phyloP scores from a whole-genome alignment of 2,888 invertebrate species.

The Athripsodes cinereus region DNA sequence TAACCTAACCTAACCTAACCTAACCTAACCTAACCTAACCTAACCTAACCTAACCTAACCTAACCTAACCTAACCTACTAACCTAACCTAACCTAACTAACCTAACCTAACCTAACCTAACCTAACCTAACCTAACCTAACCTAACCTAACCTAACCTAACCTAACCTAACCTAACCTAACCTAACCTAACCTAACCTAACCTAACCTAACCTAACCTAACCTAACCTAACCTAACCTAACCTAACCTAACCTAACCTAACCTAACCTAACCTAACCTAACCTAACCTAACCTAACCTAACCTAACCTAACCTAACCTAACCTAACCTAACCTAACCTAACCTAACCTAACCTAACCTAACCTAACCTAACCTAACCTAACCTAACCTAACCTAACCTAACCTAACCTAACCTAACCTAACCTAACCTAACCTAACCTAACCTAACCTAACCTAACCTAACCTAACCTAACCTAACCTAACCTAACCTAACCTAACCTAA shows the following conservation, averaged over 20 bases:
- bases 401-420: neutral
- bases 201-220: neutral
- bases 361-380: neutral
- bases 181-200: neutral
- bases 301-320: neutral
- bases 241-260: neutral
- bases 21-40: neutral
- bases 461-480: slow-evolving; percentile 4
- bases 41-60: neutral
- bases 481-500: slow-evolving; percentile 5
- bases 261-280: neutral
- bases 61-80: too few relatives aligned
- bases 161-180: neutral
- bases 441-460: slow-evolving; percentile 2
- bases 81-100: neutral
- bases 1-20: neutral
- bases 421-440: neutral
- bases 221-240: neutral
- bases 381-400: neutral
- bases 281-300: neutral
- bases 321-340: neutral
- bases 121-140: neutral
- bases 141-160: neutral
- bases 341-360: neutral
- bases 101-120: neutral